Percentiles rank a stretch among this genome's conserved stretches.
phyloP scores from a whole-genome alignment of 2,797 vertebrate genomes.

The Tapirus indicus region DNA sequence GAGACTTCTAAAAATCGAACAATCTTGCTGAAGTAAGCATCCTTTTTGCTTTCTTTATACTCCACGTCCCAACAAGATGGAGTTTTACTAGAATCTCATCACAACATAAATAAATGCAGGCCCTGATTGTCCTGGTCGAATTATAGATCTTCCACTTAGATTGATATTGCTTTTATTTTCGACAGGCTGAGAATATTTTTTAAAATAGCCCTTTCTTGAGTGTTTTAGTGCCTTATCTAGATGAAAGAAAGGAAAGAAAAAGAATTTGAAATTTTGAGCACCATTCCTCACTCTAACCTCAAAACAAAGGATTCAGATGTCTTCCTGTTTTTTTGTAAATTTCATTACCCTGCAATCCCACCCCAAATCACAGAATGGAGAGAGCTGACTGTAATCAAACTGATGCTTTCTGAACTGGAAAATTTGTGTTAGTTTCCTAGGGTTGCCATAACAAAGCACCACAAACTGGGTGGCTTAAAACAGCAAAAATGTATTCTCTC shows the following conservation, averaged over 20 bases:
- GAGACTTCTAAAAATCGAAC: neutral
- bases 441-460: neutral
- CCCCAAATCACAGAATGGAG: neutral
- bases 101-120: constrained; percentile 6
- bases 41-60: neutral
- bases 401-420: neutral
- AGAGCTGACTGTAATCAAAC: neutral
- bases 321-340: neutral
- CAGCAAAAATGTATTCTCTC: neutral
- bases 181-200: neutral
- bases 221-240: neutral
- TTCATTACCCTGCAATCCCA: neutral
- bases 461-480: neutral
- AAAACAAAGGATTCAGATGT: constrained; percentile 19
- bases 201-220: neutral
- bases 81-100: constrained; percentile 27
- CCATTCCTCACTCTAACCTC: neutral
- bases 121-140: neutral
- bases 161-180: constrained; percentile 64
- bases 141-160: constrained; percentile 15
- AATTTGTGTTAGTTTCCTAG: neutral
- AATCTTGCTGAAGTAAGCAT: neutral
- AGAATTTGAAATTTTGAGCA: neutral
- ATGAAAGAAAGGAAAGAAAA: constrained; percentile 35
- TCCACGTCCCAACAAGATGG: neutral